Evolutionary conservation across 2,797 vertebrate species (phyloP).

Genomic region (Liasis olivaceus): DNA sequence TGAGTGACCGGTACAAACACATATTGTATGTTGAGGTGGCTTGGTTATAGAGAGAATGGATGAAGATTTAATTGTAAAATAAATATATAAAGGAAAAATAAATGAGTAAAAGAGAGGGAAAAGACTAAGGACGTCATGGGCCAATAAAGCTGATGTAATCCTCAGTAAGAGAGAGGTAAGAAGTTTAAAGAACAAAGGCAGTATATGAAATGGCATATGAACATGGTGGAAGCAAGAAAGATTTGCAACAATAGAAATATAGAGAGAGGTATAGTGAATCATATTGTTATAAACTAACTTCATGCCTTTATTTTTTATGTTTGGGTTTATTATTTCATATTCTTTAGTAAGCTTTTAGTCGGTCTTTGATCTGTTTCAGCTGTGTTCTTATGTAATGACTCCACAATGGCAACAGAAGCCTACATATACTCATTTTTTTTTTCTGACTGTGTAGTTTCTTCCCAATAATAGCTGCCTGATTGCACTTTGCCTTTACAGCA

Average conservation of each 20-base stretch:
- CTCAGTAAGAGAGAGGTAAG: not conserved
- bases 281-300: not conserved
- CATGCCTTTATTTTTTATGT: not conserved
- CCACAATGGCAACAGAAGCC: not conserved
- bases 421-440: slow-evolving; percentile 36
- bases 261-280: not conserved
- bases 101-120: not conserved
- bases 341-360: not conserved
- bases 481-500: slow-evolving; percentile 29
- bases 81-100: not conserved
- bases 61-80: too few relatives aligned
- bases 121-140: not conserved
- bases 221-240: not conserved
- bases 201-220: not conserved
- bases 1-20: too few relatives aligned
- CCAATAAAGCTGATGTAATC: not conserved
- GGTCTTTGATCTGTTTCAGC: not conserved
- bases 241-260: not conserved
- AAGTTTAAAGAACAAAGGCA: not conserved
- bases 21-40: too few relatives aligned
- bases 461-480: slow-evolving; percentile 47
- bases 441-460: slow-evolving; percentile 25
- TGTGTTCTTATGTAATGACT: slow-evolving; percentile 48
- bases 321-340: not conserved
- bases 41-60: too few relatives aligned